Evolutionary conservation across 2,888 invertebrate species (phyloP).

Genomic region (Pollenia griseotomentosa): DNA sequence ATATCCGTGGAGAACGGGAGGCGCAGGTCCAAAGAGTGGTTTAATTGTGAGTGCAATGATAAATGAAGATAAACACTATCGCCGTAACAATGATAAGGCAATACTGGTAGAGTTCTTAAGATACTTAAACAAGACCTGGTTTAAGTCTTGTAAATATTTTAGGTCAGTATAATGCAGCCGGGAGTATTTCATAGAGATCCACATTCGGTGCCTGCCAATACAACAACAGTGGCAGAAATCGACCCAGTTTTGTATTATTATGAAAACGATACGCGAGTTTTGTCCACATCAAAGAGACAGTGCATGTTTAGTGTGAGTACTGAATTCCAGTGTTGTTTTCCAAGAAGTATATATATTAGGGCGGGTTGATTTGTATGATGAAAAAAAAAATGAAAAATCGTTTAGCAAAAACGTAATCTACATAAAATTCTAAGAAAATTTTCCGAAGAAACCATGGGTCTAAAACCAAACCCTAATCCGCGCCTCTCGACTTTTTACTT

Average conservation of each 20-base stretch:
- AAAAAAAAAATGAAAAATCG: no score
- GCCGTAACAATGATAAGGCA: constrained; percentile 76
- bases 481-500: no score
- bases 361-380: no score
- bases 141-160: not conserved
- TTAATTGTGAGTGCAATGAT: constrained; percentile 77
- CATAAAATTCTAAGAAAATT: no score
- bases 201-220: constrained; percentile 78
- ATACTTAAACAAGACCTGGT: no score
- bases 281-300: constrained; percentile 77
- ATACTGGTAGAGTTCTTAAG: constrained; percentile 74
- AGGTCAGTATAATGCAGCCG: constrained; percentile 80
- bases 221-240: constrained; percentile 78
- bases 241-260: constrained; percentile 81
- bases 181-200: constrained; percentile 79
- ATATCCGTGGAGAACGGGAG: constrained; percentile 80
- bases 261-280: constrained; percentile 79
- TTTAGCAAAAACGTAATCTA: no score
- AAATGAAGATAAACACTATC: constrained; percentile 78
- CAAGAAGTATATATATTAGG: no score
- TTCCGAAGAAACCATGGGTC: no score
- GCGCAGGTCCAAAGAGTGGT: constrained; percentile 78
- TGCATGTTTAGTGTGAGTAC: constrained; percentile 81
- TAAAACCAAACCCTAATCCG: no score
- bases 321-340: not conserved